phyloP scores from a whole-genome alignment of 2,888 invertebrate genomes.

The Lithophane leautieri region DNA sequence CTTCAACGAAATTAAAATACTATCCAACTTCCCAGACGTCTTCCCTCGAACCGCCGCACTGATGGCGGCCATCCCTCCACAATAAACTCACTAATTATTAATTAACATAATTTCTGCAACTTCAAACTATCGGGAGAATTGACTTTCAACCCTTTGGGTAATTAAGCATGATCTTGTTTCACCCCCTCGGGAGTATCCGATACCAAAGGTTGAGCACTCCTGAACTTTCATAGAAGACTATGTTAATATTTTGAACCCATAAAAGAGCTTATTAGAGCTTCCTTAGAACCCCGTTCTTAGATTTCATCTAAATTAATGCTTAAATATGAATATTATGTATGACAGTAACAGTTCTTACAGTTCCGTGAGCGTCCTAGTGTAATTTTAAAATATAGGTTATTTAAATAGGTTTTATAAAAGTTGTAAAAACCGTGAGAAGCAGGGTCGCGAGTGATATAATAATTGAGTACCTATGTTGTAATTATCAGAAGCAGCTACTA shows the following conservation, averaged over 20 bases:
- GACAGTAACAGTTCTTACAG: not conserved
- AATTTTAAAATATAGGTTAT: not conserved
- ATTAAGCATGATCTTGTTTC: slow-evolving; percentile 53
- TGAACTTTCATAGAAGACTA: slow-evolving; percentile 20
- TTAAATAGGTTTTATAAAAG: too few species aligned
- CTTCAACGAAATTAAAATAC: slow-evolving; percentile 30
- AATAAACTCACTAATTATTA: slow-evolving; percentile 57
- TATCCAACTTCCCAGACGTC: slow-evolving; percentile 24
- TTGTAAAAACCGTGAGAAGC: too few species aligned
- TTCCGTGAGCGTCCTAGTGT: too few species aligned
- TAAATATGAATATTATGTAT: not conserved
- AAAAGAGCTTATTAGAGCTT: not conserved
- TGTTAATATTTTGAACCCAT: slow-evolving; percentile 38
- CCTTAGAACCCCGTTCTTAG: not conserved
- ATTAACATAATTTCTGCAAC: slow-evolving; percentile 59
- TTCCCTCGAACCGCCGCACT: not conserved
- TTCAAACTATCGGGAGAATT: slow-evolving; percentile 43
- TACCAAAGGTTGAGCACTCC: slow-evolving; percentile 32
- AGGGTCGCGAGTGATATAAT: not conserved
- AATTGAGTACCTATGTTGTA: not conserved
- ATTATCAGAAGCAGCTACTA: not conserved
- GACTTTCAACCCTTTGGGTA: slow-evolving; percentile 56
- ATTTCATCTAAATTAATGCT: not conserved
- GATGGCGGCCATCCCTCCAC: slow-evolving; percentile 25
- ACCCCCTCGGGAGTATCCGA: slow-evolving; percentile 27